These are phyloP conservation scores for Ceratoteleas bidentatus DNA, from an alignment of 1,140 invertebrate species.

Conservation along the genomic window DNA sequence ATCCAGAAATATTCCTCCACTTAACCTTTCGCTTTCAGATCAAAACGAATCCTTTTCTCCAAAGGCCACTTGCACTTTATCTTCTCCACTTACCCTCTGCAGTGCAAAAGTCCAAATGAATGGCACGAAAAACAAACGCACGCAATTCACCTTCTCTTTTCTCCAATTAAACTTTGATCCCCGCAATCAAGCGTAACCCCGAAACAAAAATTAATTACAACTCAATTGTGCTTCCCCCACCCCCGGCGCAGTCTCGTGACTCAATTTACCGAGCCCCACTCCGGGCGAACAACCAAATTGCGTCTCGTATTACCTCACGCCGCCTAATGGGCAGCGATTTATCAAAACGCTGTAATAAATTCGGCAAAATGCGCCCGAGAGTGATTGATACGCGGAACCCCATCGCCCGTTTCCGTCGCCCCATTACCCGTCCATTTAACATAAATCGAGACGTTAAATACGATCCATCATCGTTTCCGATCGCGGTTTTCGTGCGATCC, in stretches of 20 bases:
- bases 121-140: not conserved
- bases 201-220: constrained; percentile 27
- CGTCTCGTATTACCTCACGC: constrained; percentile 38
- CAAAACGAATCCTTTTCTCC: too few relatives aligned
- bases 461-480: constrained; percentile 52
- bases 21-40: too few relatives aligned
- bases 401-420: constrained; percentile 19
- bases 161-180: not conserved
- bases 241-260: constrained; percentile 7
- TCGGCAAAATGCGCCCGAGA: constrained; percentile 36
- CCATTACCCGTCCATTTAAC: constrained; percentile 52
- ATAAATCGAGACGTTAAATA: constrained; percentile 62
- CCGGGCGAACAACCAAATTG: constrained; percentile 26
- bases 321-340: constrained; percentile 35
- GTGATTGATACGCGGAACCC: constrained; percentile 47
- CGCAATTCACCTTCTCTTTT: not conserved
- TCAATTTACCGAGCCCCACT: constrained; percentile 14
- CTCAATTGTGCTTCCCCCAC: constrained; percentile 3
- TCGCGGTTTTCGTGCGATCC: constrained; percentile 37
- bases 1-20: too few relatives aligned
- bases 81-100: too few relatives aligned
- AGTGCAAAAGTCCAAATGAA: not conserved
- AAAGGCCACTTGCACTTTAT: too few relatives aligned
- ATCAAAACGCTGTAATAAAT: constrained; percentile 58
- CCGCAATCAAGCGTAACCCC: not conserved